Conservation (phyloP, 2,888 invertebrate species). For the Clivina fossor region DNA sequence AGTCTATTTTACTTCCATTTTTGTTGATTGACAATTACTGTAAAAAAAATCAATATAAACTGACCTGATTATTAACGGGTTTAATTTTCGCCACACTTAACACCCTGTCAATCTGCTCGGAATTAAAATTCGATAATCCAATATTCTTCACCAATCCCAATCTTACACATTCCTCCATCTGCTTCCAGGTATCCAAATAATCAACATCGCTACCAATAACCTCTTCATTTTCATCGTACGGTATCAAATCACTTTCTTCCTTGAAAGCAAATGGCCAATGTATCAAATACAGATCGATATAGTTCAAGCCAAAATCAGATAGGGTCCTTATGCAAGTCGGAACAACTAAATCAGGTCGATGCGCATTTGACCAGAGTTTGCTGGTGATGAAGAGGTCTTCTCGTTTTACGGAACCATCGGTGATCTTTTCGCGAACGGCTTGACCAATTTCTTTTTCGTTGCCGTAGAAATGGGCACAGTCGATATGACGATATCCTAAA, state of each 20-base stretch:
- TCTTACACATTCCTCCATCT: constrained; percentile 61
- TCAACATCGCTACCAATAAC: constrained; percentile 56
- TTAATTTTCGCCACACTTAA: constrained; percentile 56
- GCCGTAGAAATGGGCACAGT: constrained; percentile 51
- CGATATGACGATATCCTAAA: constrained; percentile 54
- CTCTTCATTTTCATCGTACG: constrained; percentile 14
- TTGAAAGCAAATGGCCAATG: constrained; percentile 63
- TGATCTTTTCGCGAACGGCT: constrained; percentile 51
- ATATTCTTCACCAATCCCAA: constrained; percentile 63
- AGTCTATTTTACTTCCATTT: too few species aligned
- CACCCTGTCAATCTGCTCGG: constrained; percentile 61
- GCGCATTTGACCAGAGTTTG: constrained; percentile 62
- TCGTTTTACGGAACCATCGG: constrained; percentile 51
- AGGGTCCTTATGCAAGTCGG: constrained; percentile 55
- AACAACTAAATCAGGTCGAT: constrained; percentile 57
- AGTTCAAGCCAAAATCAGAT: constrained; percentile 57
- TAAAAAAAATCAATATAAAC: constrained; percentile 43
- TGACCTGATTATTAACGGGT: constrained; percentile 57
- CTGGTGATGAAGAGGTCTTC: constrained; percentile 53
- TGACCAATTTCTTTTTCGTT: constrained; percentile 48
- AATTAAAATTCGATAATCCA: constrained; percentile 71
- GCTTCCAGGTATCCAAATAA: constrained; percentile 63
- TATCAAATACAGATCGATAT: constrained; percentile 62
- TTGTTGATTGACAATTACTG: too few species aligned
- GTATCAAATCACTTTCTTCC: constrained; percentile 10